Base-by-base conservation (phyloP, 2,888 invertebrate species). In the Lutraria lutraria region DNA sequence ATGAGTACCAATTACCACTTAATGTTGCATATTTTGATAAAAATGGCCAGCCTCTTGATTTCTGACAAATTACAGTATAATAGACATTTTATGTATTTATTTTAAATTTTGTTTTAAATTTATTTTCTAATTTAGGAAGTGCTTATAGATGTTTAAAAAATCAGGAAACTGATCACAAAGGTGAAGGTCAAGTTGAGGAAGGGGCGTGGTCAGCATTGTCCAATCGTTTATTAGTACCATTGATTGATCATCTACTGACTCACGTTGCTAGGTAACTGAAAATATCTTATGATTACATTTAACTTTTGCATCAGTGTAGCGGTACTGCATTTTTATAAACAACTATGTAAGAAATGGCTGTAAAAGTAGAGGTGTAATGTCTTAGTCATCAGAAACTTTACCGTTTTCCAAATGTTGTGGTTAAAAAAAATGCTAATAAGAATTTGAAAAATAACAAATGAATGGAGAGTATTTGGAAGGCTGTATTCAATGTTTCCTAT, bases 211-310 rank as follows among this genome's bases (percentile, higher is more conserved):
- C 94, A n/a, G 94, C 95, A 13, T 91, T 96, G 60, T 91, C 94
- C 84, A 96, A 96, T 91, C 92, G 95, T 56, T 93, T 96, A 91
- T 93, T 98, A 89, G 97, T 97, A 82, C 97, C 96, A 34, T 94
- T 97, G 21, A 97, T 98, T 6, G 98, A 98, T 93, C 97, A 97
- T 85, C 97, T 98, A 87, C 96, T 98, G 16, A 97, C 97, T 89
- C 98, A 98, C 85, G 97, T 98, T 0, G 95, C 98, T 80, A 98
- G 98, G 96, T 96, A 89, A 81, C 72, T 12, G 0, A 8, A 72
- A 29, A 4, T 3, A 21, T 72, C 29, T 25, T 12, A n/a, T 15
- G 3, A 25, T 25, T 60, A 56, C 56, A 19, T 3, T 56, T 56
- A 21, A 15, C 56, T 56, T 56, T 63, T 12, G 53, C 53, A 53